Evolutionary conservation across 2,797 vertebrate genomes (phyloP).

Genomic region (Pangasius krempfi): DNA sequence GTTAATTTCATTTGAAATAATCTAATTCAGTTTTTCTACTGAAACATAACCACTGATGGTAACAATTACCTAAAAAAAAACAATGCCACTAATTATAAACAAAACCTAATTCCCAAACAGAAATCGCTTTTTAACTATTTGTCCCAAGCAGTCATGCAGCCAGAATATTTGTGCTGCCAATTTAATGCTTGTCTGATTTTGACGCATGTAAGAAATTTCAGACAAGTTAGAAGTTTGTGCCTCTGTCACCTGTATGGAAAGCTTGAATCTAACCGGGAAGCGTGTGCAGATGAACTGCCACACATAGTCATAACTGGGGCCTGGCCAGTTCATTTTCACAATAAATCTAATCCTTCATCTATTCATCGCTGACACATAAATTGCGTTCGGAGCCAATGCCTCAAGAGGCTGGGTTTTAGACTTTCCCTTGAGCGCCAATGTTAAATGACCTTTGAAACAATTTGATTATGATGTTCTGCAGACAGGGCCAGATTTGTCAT

Average conservation of each 20-base stretch:
- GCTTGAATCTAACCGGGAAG: constrained; percentile 39
- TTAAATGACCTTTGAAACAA: constrained; percentile 85
- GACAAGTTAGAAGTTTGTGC: constrained; percentile 18
- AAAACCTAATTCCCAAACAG: constrained; percentile 40
- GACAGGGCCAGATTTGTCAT: constrained; percentile 79
- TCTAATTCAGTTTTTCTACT: constrained; percentile 58
- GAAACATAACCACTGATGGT: constrained; percentile 56
- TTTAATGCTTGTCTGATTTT: constrained; percentile 52
- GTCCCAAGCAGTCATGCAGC: constrained; percentile 41
- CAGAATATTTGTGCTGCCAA: constrained; percentile 29
- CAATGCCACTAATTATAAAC: constrained; percentile 55
- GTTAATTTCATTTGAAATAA: constrained; percentile 53
- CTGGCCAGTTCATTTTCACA: constrained; percentile 75
- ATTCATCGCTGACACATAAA: constrained; percentile 81
- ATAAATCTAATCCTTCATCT: constrained; percentile 74
- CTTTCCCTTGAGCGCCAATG: constrained; percentile 76
- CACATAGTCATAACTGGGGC: constrained; percentile 70
- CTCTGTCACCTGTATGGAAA: constrained; percentile 42
- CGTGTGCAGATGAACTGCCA: constrained; percentile 71
- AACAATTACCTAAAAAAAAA: constrained; percentile 47
- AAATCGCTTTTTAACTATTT: constrained; percentile 37
- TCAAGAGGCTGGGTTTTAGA: constrained; percentile 73
- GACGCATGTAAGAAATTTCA: constrained; percentile 41
- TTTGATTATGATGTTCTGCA: constrained; percentile 82
- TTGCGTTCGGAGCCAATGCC: constrained; percentile 75